Conservation (phyloP, 2,888 invertebrate genomes). For the Aleiodes alternator region DNA sequence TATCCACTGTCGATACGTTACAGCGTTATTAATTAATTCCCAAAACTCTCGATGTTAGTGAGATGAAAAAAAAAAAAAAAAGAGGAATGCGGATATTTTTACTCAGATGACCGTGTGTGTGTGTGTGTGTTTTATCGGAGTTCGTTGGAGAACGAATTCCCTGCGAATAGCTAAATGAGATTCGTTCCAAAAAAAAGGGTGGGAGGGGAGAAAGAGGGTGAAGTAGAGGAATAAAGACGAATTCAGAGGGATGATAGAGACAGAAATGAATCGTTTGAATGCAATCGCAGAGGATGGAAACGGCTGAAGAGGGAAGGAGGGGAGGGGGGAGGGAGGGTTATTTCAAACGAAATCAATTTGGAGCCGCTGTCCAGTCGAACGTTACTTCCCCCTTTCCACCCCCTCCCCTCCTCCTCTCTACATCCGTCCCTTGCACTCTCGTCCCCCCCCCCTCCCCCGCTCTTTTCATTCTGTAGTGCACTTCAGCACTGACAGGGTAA, state of each 20-base stretch:
- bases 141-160: not conserved
- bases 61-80: not conserved
- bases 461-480: constrained; percentile 36
- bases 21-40: constrained; percentile 26
- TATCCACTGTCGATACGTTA: constrained; percentile 30
- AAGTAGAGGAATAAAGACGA: constrained; percentile 37
- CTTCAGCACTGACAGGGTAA: constrained; percentile 65
- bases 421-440: constrained; percentile 38
- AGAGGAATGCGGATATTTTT: constrained; percentile 17
- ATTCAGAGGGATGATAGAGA: constrained; percentile 51
- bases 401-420: constrained; percentile 36
- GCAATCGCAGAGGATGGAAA: constrained; percentile 55
- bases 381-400: constrained; percentile 63
- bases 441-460: not conserved
- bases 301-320: constrained; percentile 52
- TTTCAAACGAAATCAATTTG: constrained; percentile 75
- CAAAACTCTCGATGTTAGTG: constrained; percentile 1
- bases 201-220: not conserved
- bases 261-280: constrained; percentile 47
- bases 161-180: constrained; percentile 22
- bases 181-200: constrained; percentile 45
- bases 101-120: not conserved
- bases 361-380: constrained; percentile 72
- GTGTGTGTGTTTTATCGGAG: not conserved
- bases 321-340: constrained; percentile 59